Conservation (phyloP, 2,888 invertebrate genomes). For the Druceiella hillmani region DNA sequence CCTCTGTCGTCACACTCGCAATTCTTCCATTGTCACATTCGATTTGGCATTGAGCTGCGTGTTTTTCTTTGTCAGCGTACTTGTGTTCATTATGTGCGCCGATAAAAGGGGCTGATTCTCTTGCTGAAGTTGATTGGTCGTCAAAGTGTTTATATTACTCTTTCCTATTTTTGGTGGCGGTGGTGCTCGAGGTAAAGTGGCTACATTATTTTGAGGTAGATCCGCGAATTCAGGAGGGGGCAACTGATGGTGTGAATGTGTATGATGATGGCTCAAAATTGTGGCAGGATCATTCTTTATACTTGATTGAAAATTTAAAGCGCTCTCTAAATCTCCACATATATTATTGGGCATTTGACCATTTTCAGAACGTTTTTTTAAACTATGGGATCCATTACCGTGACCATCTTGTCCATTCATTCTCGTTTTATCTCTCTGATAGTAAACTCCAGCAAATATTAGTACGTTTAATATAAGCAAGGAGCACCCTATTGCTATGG, state of each 20-base stretch:
- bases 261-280: slow-evolving; percentile 69
- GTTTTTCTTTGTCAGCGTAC: slow-evolving; percentile 72
- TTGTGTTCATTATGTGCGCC: slow-evolving; percentile 72
- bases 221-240: slow-evolving; percentile 83
- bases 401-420: slow-evolving; percentile 57
- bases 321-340: slow-evolving; percentile 73
- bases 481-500: slow-evolving; percentile 92
- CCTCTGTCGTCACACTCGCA: slow-evolving; percentile 74
- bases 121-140: slow-evolving; percentile 55
- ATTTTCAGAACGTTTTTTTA: slow-evolving; percentile 73
- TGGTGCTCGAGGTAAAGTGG: slow-evolving; percentile 64
- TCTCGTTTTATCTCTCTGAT: slow-evolving; percentile 81
- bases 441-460: slow-evolving; percentile 92
- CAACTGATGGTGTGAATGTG: slow-evolving; percentile 69
- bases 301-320: slow-evolving; percentile 46
- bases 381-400: slow-evolving; percentile 43
- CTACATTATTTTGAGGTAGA: slow-evolving; percentile 63
- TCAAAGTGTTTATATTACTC: slow-evolving; percentile 51
- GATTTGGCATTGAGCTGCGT: slow-evolving; percentile 59
- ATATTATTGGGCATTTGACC: slow-evolving; percentile 87
- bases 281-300: slow-evolving; percentile 66
- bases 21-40: slow-evolving; percentile 67
- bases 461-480: slow-evolving; percentile 86
- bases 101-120: slow-evolving; percentile 67
- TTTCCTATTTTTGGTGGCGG: slow-evolving; percentile 69